These are phyloP conservation scores for Takifugu ocellatus DNA, from an alignment of 2,797 vertebrate species.

Conservation along the genomic window DNA sequence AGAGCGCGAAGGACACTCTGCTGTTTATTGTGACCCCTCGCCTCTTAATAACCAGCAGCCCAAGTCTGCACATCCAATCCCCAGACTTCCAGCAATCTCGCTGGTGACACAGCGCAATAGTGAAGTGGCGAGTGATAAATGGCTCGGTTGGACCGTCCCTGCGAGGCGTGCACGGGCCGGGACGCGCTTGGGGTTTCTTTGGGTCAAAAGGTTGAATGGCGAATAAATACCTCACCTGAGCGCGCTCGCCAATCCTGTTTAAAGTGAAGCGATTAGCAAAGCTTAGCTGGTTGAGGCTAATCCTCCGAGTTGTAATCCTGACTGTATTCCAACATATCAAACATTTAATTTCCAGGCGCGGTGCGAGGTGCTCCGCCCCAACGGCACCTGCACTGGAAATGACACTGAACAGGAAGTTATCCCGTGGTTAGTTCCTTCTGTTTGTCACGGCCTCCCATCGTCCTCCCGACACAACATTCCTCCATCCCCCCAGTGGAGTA, in stretches of 20 bases:
- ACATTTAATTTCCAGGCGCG: slow-evolving; percentile 55
- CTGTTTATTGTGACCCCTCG: slow-evolving; percentile 30
- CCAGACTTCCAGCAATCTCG: slow-evolving; percentile 40
- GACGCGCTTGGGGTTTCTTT: slow-evolving; percentile 10
- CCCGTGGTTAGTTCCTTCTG: slow-evolving; percentile 13
- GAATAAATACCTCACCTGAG: slow-evolving; percentile 66
- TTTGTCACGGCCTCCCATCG: neutral
- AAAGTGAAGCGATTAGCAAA: slow-evolving; percentile 57
- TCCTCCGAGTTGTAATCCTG: slow-evolving; percentile 61
- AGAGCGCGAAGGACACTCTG: slow-evolving; percentile 15
- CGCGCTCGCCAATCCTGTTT: slow-evolving; percentile 52
- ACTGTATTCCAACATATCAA: slow-evolving; percentile 58
- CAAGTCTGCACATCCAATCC: slow-evolving; percentile 43
- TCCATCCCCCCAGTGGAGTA: slow-evolving; percentile 2
- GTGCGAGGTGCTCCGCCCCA: slow-evolving; percentile 23
- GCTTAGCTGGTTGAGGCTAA: slow-evolving; percentile 68
- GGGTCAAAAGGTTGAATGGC: slow-evolving; percentile 16
- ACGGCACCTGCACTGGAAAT: slow-evolving; percentile 21
- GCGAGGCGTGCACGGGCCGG: slow-evolving; percentile 11
- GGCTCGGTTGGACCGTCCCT: slow-evolving; percentile 29
- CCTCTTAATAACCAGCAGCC: slow-evolving; percentile 53
- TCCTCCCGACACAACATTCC: slow-evolving; percentile 5
- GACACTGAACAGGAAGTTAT: slow-evolving; percentile 18
- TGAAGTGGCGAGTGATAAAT: slow-evolving; percentile 56
- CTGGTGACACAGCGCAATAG: slow-evolving; percentile 40